Base-by-base conservation (phyloP, 2,797 vertebrate species). In the Catamblyrhynchus diadema region DNA sequence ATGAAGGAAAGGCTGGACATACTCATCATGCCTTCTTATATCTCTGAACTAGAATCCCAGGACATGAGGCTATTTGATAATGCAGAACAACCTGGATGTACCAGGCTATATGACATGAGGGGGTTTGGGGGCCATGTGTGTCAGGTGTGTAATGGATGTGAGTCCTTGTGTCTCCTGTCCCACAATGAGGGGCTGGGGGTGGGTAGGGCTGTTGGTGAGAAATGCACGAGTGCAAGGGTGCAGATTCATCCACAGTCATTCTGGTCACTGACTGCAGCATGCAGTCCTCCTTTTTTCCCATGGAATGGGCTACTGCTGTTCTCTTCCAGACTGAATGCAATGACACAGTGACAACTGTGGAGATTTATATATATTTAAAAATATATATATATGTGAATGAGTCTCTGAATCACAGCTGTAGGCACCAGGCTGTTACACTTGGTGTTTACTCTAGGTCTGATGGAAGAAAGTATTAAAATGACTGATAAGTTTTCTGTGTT, bases 401-500 rank as follows among this genome's bases (percentile, higher is more conserved):
- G 21, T 54, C 9, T 67, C 39, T 81, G 74, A 91, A 81, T 78
- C 35, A 71, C 17, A 90, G 69, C 30, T 39, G 41, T 33, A 86
- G 64, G 35, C 33, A 82, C 59, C 45, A 89, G 59, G 24, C 19
- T 64, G 35, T 57, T 81, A 30, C 47, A 61, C 42, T 80, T 71
- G 8, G 60, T 77, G 88, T 90, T 94, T 90, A 65, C 37, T 71
- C 35, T 45, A 30, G 37, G 37, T 21, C 32, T 89, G 73, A 56
- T 88, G 54, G 83, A 85, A 87, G 30, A 47, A 88, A 69, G 35
- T 85, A 86, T 96, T 93, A 80, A 92, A 95, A 94, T 81, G 30
- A 69, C 75, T 86, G 93, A 74, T 91, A 95, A 94, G 50, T 86
- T 93, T 94, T 91, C 86, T 61, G 35, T 64, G 54, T 86, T 95